Base-by-base conservation (phyloP, 2,888 invertebrate species). In the Hemithea aestivaria region DNA sequence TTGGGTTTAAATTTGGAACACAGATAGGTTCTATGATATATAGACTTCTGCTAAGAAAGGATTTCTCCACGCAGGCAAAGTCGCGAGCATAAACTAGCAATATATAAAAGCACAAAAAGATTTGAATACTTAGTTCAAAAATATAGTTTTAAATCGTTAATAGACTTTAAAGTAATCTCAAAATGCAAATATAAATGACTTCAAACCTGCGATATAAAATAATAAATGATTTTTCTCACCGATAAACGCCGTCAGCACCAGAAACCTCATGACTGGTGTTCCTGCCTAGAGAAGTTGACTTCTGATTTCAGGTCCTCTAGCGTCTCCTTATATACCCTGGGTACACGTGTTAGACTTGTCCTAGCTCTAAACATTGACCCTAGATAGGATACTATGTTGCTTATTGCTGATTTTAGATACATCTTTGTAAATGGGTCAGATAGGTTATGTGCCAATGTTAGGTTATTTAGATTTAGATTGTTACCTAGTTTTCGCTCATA, bases 171-270 rank as follows among this genome's bases (percentile, higher is more conserved):
- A n/a, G n/a, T n/a, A n/a, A n/a, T n/a, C n/a, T n/a, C n/a, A n/a
- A n/a, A n/a, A n/a, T n/a, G n/a, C n/a, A n/a, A n/a, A n/a, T n/a
- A n/a, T n/a, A n/a, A n/a, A n/a, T n/a, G n/a, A n/a, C n/a, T n/a
- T n/a, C n/a, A n/a, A n/a, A n/a, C n/a, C n/a, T n/a, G n/a, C n/a
- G n/a, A n/a, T n/a, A n/a, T 16, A 16, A 16, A 4, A 16, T 3
- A 21, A 21, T 1, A 42, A 43, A 43, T 12, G n/a, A 16, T 4
- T 16, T 16, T 4, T 16, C 84, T 83, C 24, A 84, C 85, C 85
- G 51, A 84, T 65, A 37, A 84, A 47, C 57, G 80, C 82, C 76
- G 82, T 73, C 45, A 85, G 49, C 35, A 80, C 63, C 53, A 81
- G 53, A 48, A 81, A 51, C 70, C 78, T 85, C 85, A 85, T 85